Conservation (phyloP, 2,888 invertebrate species). For the Nycteola revayana region DNA sequence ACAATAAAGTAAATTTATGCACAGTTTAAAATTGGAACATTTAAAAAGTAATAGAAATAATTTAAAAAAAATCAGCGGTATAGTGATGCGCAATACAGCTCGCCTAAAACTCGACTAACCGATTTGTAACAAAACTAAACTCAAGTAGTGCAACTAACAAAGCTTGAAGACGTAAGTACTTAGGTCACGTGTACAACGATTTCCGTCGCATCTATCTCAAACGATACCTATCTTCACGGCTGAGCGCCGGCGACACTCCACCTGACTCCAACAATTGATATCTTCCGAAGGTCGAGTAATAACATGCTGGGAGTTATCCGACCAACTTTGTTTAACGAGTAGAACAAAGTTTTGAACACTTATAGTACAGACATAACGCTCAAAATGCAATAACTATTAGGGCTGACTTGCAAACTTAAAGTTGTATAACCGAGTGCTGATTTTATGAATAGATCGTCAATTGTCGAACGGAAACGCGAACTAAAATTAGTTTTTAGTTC, state of each 20-base stretch:
- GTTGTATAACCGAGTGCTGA: conserved; percentile 36
- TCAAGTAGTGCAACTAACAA: conserved; percentile 1
- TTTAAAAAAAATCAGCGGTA: no score
- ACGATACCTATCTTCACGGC: conserved; percentile 61
- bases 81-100: no score
- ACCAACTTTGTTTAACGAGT: conserved; percentile 14
- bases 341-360: neutral
- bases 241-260: conserved; percentile 46
- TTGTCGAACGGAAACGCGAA: conserved; percentile 52
- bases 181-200: conserved; percentile 28
- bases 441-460: conserved; percentile 59
- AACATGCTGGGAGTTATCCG: conserved; percentile 45
- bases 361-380: conserved; percentile 12
- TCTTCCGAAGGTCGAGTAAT: conserved; percentile 76
- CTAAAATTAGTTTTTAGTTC: conserved; percentile 38
- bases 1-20: no score
- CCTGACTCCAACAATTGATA: conserved; percentile 70
- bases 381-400: conserved; percentile 1
- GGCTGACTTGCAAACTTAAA: neutral
- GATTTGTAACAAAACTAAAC: no score
- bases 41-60: no score
- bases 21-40: no score
- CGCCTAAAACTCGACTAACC: no score
- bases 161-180: conserved; percentile 17
- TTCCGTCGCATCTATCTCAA: conserved; percentile 42